phyloP scores from a whole-genome alignment of 2,888 invertebrate species.

The Dexiosoma caninum region DNA sequence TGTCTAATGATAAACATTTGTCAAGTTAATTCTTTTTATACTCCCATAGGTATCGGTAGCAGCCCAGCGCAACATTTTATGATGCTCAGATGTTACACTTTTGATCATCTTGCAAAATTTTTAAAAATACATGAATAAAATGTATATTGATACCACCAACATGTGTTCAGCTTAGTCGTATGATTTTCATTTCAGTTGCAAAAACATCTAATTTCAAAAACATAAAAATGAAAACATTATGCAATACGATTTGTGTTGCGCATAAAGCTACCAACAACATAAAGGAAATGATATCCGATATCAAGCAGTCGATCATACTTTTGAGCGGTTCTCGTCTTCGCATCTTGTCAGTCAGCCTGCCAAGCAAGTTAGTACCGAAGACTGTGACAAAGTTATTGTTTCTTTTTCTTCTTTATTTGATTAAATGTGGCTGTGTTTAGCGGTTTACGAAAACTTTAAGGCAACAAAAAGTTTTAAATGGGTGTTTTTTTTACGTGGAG shows the following conservation, averaged over 20 bases:
- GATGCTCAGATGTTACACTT: conserved; percentile 23
- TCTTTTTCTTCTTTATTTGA: neutral
- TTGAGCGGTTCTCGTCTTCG: neutral
- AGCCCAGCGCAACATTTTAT: neutral
- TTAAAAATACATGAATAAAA: neutral
- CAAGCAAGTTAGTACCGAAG: neutral
- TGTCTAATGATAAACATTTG: conserved; percentile 44
- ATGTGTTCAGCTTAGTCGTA: conserved; percentile 27
- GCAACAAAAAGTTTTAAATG: neutral
- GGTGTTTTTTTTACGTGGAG: neutral
- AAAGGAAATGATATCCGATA: conserved; percentile 63
- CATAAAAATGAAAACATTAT: conserved; percentile 41
- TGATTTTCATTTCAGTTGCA: conserved; percentile 45
- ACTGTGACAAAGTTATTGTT: neutral
- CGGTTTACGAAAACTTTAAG: neutral
- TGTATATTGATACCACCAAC: conserved; percentile 28
- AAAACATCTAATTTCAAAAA: conserved; percentile 20
- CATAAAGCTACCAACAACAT: conserved; percentile 33
- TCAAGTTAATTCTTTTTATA: conserved; percentile 49
- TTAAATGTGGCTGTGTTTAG: conserved; percentile 6
- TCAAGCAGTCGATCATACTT: conserved; percentile 39
- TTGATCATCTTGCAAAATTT: conserved; percentile 42
- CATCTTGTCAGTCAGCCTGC: conserved; percentile 6
- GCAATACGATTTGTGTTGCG: conserved; percentile 39
- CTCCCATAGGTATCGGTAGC: neutral